Evolutionary conservation across 2,797 vertebrate genomes (phyloP).

Genomic region (Sparus aurata): DNA sequence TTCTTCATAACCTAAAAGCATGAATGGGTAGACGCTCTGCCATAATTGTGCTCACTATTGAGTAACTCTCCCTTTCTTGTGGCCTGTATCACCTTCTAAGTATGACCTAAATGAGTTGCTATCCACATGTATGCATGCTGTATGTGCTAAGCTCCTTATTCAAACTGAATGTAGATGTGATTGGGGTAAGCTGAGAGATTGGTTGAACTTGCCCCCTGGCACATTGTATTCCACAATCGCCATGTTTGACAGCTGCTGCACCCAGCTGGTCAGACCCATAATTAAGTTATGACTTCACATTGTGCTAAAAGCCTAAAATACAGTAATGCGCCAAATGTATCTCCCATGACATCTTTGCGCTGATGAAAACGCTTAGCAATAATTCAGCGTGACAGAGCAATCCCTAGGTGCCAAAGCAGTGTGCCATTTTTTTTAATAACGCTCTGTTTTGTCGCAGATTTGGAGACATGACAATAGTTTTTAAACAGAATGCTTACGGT

Average conservation of each 20-base stretch:
- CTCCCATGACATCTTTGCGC: slow-evolving; percentile 5
- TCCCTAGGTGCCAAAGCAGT: not conserved
- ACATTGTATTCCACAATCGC: slow-evolving; percentile 41
- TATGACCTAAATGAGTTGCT: not conserved
- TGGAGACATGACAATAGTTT: not conserved
- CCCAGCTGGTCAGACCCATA: slow-evolving; percentile 44
- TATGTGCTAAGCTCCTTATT: not conserved
- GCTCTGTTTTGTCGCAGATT: not conserved
- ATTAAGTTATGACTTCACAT: slow-evolving; percentile 67
- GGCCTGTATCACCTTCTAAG: not conserved
- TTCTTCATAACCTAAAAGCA: not conserved
- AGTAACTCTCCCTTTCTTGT: not conserved
- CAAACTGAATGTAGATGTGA: slow-evolving; percentile 17
- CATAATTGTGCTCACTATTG: too few species aligned
- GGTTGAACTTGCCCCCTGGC: slow-evolving; percentile 17
- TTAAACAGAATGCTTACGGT: not conserved
- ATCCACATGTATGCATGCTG: not conserved
- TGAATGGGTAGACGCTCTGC: too few species aligned
- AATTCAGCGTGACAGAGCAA: slow-evolving; percentile 10
- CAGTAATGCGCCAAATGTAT: slow-evolving; percentile 12
- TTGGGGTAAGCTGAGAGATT: slow-evolving; percentile 3
- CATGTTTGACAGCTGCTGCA: slow-evolving; percentile 64
- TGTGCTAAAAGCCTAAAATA: slow-evolving; percentile 28
- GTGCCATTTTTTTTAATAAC: not conserved
- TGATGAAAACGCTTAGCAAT: slow-evolving; percentile 27